A percentile compares a stretch with the other conserved stretches of the same genome.
phyloP scores from a whole-genome alignment of 2,113 vertebrate genomes.

The Glareola pratincola region DNA sequence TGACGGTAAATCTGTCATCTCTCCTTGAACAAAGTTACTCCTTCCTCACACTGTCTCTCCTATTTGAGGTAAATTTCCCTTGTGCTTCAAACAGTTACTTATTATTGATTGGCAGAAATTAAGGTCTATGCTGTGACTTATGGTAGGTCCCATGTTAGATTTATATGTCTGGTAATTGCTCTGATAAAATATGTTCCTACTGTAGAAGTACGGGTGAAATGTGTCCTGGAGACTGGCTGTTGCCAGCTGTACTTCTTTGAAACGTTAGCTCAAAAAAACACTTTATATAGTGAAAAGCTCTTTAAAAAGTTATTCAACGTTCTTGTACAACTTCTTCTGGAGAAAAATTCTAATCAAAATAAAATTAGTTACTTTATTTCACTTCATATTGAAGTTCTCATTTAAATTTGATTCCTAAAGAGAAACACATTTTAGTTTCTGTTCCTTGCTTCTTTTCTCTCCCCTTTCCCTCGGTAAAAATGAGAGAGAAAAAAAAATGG shows the following conservation, averaged over 20 bases:
- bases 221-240: constrained; percentile 2
- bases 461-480: background rate
- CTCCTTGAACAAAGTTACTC: background rate
- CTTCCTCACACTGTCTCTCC: background rate
- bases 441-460: background rate
- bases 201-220: constrained; percentile 7
- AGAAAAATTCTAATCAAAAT: background rate
- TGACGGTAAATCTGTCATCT: background rate
- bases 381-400: background rate
- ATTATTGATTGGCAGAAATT: constrained; percentile 2
- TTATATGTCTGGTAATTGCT: constrained; percentile 20
- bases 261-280: background rate
- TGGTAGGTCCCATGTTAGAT: background rate
- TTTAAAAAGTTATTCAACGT: background rate
- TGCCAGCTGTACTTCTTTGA: constrained; percentile 13
- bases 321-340: background rate
- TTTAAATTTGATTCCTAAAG: background rate
- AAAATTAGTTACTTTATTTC: background rate
- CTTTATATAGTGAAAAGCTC: background rate
- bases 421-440: background rate
- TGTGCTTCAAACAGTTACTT: background rate
- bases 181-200: constrained; percentile 23
- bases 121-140: constrained; percentile 6
- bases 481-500: background rate
- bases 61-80: background rate